phyloP scores from a whole-genome alignment of 2,113 vertebrate genomes.

The Riparia riparia region DNA sequence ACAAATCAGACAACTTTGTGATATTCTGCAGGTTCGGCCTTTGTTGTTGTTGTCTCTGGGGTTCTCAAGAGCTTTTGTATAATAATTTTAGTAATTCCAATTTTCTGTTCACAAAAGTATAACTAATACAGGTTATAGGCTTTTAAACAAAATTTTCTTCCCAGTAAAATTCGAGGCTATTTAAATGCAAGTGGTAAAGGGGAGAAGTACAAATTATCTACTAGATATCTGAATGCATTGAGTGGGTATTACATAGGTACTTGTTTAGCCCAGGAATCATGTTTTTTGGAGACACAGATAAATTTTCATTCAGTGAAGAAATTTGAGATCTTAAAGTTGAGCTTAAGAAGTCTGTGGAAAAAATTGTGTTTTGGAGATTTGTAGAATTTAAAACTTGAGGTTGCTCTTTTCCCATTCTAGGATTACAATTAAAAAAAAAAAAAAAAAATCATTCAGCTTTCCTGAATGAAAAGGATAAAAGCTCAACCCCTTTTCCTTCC shows the following conservation, averaged over 20 bases:
- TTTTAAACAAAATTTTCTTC: slow-evolving; percentile 32
- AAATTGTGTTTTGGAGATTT: background rate
- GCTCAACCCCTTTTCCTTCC: background rate
- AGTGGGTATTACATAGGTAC: slow-evolving; percentile 4
- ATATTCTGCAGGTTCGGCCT: background rate
- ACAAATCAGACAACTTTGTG: no score
- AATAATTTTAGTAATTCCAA: slow-evolving; percentile 63
- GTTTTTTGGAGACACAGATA: background rate
- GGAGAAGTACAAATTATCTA: slow-evolving; percentile 23
- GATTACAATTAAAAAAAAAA: background rate
- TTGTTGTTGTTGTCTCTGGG: slow-evolving; percentile 18
- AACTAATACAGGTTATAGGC: slow-evolving; percentile 20
- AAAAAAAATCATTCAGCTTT: background rate
- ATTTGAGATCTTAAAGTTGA: slow-evolving; percentile 38
- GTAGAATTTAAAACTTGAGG: background rate
- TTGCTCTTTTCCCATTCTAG: background rate
- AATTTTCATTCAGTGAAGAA: slow-evolving; percentile 22
- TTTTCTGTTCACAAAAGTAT: slow-evolving; percentile 54
- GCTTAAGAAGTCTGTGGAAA: background rate
- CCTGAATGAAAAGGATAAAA: slow-evolving; percentile 10
- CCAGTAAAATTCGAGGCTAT: slow-evolving; percentile 57
- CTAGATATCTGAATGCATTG: slow-evolving; percentile 1
- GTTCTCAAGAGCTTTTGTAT: slow-evolving; percentile 18
- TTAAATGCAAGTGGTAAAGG: slow-evolving; percentile 59
- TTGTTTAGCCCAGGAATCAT: slow-evolving; percentile 42